These are phyloP conservation scores for Ennomos erosarius DNA, from an alignment of 2,888 invertebrate genomes.

Conservation along the genomic window DNA sequence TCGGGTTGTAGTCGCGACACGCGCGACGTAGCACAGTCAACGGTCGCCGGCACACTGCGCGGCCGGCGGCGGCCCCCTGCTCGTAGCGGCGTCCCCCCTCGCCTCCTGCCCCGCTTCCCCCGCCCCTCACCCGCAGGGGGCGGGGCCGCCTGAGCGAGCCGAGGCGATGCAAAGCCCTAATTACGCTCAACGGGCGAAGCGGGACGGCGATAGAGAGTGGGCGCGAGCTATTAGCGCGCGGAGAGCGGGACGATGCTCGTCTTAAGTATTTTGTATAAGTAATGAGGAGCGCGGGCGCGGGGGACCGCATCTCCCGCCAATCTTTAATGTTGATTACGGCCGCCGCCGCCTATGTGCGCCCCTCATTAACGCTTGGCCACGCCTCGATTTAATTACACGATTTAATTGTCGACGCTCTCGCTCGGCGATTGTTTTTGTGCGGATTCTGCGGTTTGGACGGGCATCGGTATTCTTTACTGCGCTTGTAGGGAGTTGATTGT, in stretches of 20 bases:
- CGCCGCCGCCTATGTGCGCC: constrained; percentile 81
- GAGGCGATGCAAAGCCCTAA: constrained; percentile 83
- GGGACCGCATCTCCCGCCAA: constrained; percentile 83
- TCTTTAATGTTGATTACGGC: constrained; percentile 84
- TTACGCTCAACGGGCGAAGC: constrained; percentile 81
- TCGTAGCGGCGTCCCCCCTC: constrained; percentile 57
- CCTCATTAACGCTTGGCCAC: constrained; percentile 83
- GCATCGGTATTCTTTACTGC: constrained; percentile 50
- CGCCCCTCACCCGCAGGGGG: constrained; percentile 57
- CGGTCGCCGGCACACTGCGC: constrained; percentile 84
- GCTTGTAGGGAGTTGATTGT: constrained; percentile 50
- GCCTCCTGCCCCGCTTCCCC: constrained; percentile 57
- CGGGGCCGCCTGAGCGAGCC: constrained; percentile 74
- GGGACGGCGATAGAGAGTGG: constrained; percentile 83
- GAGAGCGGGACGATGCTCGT: constrained; percentile 86
- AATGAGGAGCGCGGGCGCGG: constrained; percentile 84
- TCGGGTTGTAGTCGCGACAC: constrained; percentile 67
- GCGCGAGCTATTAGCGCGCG: constrained; percentile 88
- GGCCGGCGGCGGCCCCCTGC: constrained; percentile 63
- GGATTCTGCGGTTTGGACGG: constrained; percentile 55
- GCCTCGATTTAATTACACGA: constrained; percentile 82
- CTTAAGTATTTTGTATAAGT: constrained; percentile 86
- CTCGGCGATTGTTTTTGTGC: constrained; percentile 61
- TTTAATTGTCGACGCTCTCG: constrained; percentile 65
- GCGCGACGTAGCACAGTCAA: constrained; percentile 77